phyloP scores from a whole-genome alignment of 2,888 invertebrate genomes.

The Esperia sulphurella region DNA sequence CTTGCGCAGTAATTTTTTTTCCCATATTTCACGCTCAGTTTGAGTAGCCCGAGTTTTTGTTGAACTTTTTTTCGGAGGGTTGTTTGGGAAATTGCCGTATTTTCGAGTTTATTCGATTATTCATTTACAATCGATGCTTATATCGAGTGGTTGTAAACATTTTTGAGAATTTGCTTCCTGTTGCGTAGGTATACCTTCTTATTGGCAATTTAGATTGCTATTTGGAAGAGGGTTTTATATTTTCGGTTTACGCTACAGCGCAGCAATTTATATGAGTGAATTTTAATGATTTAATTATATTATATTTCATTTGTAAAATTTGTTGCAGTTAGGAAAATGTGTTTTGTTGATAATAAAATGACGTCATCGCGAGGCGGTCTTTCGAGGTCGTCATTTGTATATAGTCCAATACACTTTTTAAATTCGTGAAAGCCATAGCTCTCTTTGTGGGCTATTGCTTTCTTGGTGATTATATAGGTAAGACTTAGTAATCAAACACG shows the following conservation, averaged over 20 bases:
- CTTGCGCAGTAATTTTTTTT: constrained; percentile 67
- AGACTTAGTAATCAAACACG: no score
- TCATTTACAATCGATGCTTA: constrained; percentile 36
- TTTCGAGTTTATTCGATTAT: constrained; percentile 43
- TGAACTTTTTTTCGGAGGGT: constrained; percentile 41
- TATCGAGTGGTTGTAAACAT: constrained; percentile 48
- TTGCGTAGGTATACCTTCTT: constrained; percentile 19
- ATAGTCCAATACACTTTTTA: no score
- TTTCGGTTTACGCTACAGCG: no score
- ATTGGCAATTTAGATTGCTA: constrained; percentile 29
- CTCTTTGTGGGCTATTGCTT: no score
- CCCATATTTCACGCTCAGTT: constrained; percentile 71
- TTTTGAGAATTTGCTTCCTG: constrained; percentile 54
- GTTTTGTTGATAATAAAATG: no score
- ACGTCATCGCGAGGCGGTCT: no score
- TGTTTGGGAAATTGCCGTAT: constrained; percentile 41
- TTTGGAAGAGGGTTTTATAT: constrained; percentile 22
- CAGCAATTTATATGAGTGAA: not conserved
- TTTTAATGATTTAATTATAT: not conserved
- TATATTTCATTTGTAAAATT: no score
- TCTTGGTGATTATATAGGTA: no score
- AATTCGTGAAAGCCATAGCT: no score
- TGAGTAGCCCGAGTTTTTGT: constrained; percentile 52
- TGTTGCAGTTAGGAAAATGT: no score
- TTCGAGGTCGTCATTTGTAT: no score